Evolutionary conservation across 2,888 invertebrate genomes (phyloP), one percentile per base, ranked within the genome.

Genomic region (Chrysodeixis includens): DNA sequence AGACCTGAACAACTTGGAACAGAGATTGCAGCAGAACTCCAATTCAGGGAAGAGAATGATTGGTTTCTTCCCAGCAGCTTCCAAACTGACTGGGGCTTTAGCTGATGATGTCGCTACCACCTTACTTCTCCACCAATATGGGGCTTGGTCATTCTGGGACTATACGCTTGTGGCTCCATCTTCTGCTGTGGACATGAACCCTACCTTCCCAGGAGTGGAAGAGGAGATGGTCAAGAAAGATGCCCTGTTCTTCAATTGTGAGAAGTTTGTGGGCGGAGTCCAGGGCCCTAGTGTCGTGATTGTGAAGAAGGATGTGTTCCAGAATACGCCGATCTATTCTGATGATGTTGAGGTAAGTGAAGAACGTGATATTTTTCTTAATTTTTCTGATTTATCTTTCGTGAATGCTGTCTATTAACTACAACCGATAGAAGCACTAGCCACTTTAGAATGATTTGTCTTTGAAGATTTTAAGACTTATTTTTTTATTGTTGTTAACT

Each of bases 221-320:
- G 97, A 97, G 74, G 96, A 96, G n/a, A 96, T 96, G 82, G 97
- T 97, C 49, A 96, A 97, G 90, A 98, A 98, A 87, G 99, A 99
- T 90, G 98, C 98, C 0, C 94, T 99, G 63, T 98, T 98, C 91
- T 97, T 99, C 88, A 97, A 98, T 60, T 97, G 98, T 56, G 98
- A 98, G 93, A 98, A 98, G 91, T 98, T 99, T 88, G 96, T 98
- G 44, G 99, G 99, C 0, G 99, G 98, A 0, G 97, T 98, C 0
- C 98, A 98, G 85, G 98, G 98, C 0, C 98, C 98, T 12, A 97
- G 96, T 88, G 93, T 96, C 14, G 90, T 95, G 9, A 94, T 96
- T 20, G 92, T 94, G 20, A 96, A 96, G 83, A 94, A 90, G 62
- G 91, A 93, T 18, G 91, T 96, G 1, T 93, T 96, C 52, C 93